A percentile compares a stretch with the other conserved stretches of the same genome.
Conservation (phyloP, 2,797 vertebrate genomes). For the Synaphobranchus kaupii region DNA sequence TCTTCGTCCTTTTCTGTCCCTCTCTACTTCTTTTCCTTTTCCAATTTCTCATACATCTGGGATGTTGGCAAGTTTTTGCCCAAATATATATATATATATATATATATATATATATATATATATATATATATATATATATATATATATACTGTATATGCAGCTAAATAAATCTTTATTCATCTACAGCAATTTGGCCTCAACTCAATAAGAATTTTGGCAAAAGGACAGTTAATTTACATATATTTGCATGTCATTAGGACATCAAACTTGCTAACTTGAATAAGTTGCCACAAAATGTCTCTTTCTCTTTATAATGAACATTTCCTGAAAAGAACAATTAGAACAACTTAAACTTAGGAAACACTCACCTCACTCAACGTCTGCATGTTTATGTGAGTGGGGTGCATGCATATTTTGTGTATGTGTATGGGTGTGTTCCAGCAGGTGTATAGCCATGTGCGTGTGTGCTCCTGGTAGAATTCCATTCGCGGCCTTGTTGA, state of each 20-base stretch:
- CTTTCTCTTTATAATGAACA: constrained; percentile 3
- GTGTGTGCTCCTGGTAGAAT: background rate
- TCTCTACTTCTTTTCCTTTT: background rate
- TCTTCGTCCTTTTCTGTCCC: background rate
- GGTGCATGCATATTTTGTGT: background rate
- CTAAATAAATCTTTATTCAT: constrained; percentile 37
- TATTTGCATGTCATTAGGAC: constrained; percentile 74
- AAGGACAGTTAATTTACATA: constrained; percentile 63
- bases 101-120: too few species aligned
- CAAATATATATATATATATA: background rate
- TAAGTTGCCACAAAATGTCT: constrained; percentile 48
- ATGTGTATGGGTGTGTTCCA: background rate
- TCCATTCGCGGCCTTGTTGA: background rate
- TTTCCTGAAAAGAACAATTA: constrained; percentile 21
- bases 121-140: background rate
- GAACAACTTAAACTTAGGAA: constrained; percentile 12
- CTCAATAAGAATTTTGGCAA: constrained; percentile 49
- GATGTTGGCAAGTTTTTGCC: constrained; percentile 13
- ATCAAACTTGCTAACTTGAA: constrained; percentile 73
- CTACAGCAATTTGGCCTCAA: constrained; percentile 42
- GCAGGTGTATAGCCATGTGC: background rate
- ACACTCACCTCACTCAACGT: too few species aligned
- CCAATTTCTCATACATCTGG: background rate
- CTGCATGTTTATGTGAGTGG: background rate
- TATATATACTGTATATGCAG: background rate